Evolutionary conservation across 2,113 vertebrate species (phyloP).

Genomic region (Zingel zingel): DNA sequence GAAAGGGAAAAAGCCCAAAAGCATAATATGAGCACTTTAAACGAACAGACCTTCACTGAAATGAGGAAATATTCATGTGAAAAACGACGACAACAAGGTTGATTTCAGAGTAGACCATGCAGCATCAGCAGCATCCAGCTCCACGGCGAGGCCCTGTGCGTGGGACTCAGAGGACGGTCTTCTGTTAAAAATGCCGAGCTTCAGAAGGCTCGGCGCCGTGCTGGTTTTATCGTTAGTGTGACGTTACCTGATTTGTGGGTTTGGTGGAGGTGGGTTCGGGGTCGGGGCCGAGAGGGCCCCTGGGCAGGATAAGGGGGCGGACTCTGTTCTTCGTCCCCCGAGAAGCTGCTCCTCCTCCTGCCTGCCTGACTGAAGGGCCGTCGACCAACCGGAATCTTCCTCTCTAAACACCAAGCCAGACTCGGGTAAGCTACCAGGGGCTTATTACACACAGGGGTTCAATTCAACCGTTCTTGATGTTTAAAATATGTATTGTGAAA

Average conservation of each 20-base stretch:
- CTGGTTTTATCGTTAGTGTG: slow-evolving; percentile 46
- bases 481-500: slow-evolving; percentile 27
- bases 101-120: slow-evolving; percentile 43
- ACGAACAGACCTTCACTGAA: slow-evolving; percentile 7
- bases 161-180: slow-evolving; percentile 7
- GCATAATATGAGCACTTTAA: neutral
- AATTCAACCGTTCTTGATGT: slow-evolving; percentile 22
- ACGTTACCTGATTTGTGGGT: slow-evolving; percentile 93
- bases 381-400: slow-evolving; percentile 94
- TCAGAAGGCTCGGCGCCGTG: slow-evolving; percentile 45
- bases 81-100: neutral
- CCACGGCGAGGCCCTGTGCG: slow-evolving; percentile 26
- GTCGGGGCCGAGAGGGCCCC: slow-evolving; percentile 88
- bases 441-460: slow-evolving; percentile 61
- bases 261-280: slow-evolving; percentile 91
- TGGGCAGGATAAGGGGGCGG: slow-evolving; percentile 90
- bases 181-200: slow-evolving; percentile 17
- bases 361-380: slow-evolving; percentile 93
- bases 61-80: slow-evolving; percentile 24
- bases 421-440: slow-evolving; percentile 88
- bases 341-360: slow-evolving; percentile 94
- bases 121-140: slow-evolving; percentile 43
- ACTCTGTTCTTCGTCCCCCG: slow-evolving; percentile 92
- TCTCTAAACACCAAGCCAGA: slow-evolving; percentile 97
- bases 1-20: too few species aligned